These are phyloP conservation scores for Sipha flava DNA, from an alignment of 1,140 invertebrate genomes.

Conservation along the genomic window DNA sequence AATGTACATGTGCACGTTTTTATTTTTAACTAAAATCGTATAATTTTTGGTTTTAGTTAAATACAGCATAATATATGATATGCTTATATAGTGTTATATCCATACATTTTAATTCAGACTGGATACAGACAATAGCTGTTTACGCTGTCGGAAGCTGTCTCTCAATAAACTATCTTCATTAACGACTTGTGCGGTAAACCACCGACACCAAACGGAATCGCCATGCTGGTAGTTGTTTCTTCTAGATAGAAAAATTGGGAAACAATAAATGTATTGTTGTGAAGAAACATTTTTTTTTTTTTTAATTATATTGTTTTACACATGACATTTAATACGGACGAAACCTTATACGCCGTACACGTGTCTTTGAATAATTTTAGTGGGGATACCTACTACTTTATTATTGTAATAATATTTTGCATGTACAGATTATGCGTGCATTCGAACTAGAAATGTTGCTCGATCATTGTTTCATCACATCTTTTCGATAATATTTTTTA, in stretches of 20 bases:
- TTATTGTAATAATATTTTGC: not conserved
- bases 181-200: not conserved
- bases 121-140: too few relatives aligned
- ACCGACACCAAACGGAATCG: not conserved
- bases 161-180: not conserved
- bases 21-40: too few relatives aligned
- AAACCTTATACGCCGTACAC: not conserved
- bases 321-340: conserved; percentile 8
- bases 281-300: not conserved
- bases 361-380: not conserved
- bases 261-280: conserved; percentile 1
- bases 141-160: not conserved
- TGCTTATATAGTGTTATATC: too few relatives aligned
- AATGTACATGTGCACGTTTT: too few relatives aligned
- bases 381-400: not conserved
- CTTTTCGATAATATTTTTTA: not conserved
- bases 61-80: too few relatives aligned
- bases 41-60: too few relatives aligned
- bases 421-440: not conserved
- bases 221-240: conserved; percentile 5
- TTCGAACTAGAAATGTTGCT: not conserved
- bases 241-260: not conserved
- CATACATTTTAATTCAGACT: too few relatives aligned
- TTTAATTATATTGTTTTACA: not conserved
- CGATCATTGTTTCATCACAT: not conserved